Evolutionary conservation across 1,140 invertebrate species (phyloP).

Genomic region (Drosophila pachea): DNA sequence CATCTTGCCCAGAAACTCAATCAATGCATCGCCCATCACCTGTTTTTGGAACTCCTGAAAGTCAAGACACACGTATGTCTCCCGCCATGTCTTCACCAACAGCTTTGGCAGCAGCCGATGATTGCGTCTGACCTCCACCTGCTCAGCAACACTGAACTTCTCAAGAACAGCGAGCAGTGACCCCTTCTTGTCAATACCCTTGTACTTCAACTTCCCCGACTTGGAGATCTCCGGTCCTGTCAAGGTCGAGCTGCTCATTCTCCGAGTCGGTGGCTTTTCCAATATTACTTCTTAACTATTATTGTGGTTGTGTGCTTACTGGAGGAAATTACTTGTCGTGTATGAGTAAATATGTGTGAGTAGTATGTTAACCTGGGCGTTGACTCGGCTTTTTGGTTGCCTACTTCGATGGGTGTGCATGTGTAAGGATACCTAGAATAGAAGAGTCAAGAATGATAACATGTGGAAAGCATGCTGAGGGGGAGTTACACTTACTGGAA

Average conservation of each 20-base stretch:
- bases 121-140: conserved; percentile 11
- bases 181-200: neutral
- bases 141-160: conserved; percentile 14
- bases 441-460: too few relatives aligned
- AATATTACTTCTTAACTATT: neutral
- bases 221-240: too few relatives aligned
- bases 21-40: conserved; percentile 1
- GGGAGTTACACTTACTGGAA: too few relatives aligned
- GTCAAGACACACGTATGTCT: conserved; percentile 13
- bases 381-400: neutral
- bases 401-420: neutral
- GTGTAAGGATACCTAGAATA: neutral
- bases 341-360: neutral
- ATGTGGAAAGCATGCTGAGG: too few relatives aligned
- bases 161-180: neutral
- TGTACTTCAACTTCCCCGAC: neutral
- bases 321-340: neutral
- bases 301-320: neutral
- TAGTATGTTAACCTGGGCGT: neutral
- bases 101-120: neutral
- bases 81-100: conserved; percentile 6
- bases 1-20: conserved; percentile 23
- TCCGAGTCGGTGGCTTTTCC: neutral
- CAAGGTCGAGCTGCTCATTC: neutral
- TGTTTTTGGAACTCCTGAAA: conserved; percentile 16